Evolutionary conservation across 2,797 vertebrate species (phyloP).

Genomic region (Tarsius wallacei): DNA sequence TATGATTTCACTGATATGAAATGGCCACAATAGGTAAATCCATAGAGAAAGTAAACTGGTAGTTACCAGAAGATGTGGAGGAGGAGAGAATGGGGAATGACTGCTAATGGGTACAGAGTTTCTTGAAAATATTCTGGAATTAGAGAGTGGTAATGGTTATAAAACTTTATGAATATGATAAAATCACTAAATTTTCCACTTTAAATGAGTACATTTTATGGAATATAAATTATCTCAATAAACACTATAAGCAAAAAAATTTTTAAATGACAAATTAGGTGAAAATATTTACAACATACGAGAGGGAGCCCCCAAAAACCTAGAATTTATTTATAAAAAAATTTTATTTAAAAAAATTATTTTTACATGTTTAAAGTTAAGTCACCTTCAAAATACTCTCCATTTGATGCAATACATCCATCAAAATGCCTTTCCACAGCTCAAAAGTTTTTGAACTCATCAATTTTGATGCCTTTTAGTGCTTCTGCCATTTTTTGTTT

Average conservation of each 20-base stretch:
- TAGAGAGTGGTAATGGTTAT: neutral
- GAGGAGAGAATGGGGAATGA: neutral
- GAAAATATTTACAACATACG: conserved; percentile 6
- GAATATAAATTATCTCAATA: neutral
- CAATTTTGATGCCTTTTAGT: too few relatives aligned
- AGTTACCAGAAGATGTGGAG: neutral
- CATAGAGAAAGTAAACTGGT: neutral
- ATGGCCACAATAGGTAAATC: neutral
- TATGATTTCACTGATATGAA: neutral
- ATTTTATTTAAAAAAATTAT: too few relatives aligned
- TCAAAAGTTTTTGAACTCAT: too few relatives aligned
- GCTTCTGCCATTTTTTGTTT: too few relatives aligned
- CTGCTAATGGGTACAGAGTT: neutral
- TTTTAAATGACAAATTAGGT: neutral
- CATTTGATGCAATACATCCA: too few relatives aligned
- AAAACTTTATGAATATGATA: neutral
- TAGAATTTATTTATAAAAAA: too few relatives aligned
- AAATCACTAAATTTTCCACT: neutral
- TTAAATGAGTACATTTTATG: neutral
- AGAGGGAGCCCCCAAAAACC: too few relatives aligned
- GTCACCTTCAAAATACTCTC: too few relatives aligned
- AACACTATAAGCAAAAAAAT: neutral
- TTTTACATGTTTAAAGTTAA: too few relatives aligned
- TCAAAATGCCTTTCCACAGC: too few relatives aligned
- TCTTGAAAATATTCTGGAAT: neutral